Evolutionary conservation across 2,113 vertebrate species (phyloP).

Genomic region (Rostratula benghalensis): DNA sequence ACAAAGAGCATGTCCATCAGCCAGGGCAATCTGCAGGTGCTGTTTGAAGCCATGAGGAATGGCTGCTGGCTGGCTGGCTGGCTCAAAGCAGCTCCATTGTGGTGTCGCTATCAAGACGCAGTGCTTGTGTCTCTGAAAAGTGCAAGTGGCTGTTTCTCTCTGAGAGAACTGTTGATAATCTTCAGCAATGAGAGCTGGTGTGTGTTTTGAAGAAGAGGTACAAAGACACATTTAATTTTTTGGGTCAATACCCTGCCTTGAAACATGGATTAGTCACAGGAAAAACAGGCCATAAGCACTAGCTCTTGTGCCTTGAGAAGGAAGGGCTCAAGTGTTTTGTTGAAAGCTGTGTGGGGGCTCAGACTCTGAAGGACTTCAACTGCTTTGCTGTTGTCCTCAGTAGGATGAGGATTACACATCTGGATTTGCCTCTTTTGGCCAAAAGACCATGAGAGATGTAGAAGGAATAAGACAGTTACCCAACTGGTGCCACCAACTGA

Average conservation of each 20-base stretch:
- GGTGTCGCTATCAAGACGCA: fast-evolving
- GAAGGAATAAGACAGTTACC: not conserved
- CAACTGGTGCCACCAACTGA: not conserved
- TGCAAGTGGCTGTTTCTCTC: not conserved
- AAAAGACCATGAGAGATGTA: not conserved
- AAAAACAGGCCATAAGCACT: not conserved
- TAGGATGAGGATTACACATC: not conserved
- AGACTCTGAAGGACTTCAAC: not conserved
- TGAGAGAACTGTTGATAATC: not conserved
- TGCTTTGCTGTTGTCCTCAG: not conserved
- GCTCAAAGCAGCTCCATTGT: not conserved
- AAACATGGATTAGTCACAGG: not conserved
- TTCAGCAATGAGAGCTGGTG: not conserved
- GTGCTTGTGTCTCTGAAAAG: not conserved
- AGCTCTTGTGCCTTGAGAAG: not conserved
- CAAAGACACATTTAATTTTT: not conserved
- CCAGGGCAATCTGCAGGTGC: not conserved
- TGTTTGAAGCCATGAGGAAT: not conserved
- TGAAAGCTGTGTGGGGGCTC: not conserved
- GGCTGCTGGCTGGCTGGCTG: not conserved
- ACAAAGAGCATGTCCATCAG: not conserved
- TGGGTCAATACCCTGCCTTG: not conserved
- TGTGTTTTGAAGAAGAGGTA: not conserved
- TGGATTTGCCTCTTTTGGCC: not conserved
- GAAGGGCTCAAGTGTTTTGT: not conserved